phyloP scores from a whole-genome alignment of 2,113 vertebrate species.

The Anthoscopus minutus region DNA sequence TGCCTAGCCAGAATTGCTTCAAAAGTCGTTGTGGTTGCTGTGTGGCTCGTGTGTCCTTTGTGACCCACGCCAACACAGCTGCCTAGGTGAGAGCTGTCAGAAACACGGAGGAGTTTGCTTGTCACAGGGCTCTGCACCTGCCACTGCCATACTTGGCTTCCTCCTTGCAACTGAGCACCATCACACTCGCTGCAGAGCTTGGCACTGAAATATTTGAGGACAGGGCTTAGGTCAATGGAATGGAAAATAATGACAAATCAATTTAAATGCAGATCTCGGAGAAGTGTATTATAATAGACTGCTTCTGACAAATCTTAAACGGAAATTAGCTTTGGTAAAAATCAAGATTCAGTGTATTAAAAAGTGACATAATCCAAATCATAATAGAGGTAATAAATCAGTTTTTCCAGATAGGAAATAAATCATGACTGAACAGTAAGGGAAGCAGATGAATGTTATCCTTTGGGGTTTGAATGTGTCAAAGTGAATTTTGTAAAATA shows the following conservation, averaged over 20 bases:
- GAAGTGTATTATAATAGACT: background rate
- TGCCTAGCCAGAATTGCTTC: background rate
- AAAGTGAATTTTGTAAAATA: constrained; percentile 27
- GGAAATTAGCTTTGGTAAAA: constrained; percentile 13
- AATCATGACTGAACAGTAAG: background rate
- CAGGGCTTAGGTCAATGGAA: background rate
- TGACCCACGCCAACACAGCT: background rate
- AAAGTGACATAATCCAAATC: background rate
- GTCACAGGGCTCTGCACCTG: background rate
- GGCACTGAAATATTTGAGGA: background rate
- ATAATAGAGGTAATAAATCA: background rate
- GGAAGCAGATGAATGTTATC: background rate
- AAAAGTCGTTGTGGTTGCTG: background rate
- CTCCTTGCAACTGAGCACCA: background rate
- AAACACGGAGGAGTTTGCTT: background rate
- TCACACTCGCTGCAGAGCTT: background rate
- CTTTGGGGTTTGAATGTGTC: background rate
- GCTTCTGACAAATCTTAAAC: constrained; percentile 7
- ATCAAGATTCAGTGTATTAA: background rate
- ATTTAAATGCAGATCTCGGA: constrained; percentile 18
- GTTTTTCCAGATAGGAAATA: constrained; percentile 26
- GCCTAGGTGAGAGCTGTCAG: background rate
- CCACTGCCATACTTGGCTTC: background rate
- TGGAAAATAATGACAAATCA: constrained; percentile 13
- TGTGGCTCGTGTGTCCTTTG: background rate